These are phyloP conservation scores for Sepiola atlantica DNA, from an alignment of 2,888 invertebrate species.

Conservation along the genomic window DNA sequence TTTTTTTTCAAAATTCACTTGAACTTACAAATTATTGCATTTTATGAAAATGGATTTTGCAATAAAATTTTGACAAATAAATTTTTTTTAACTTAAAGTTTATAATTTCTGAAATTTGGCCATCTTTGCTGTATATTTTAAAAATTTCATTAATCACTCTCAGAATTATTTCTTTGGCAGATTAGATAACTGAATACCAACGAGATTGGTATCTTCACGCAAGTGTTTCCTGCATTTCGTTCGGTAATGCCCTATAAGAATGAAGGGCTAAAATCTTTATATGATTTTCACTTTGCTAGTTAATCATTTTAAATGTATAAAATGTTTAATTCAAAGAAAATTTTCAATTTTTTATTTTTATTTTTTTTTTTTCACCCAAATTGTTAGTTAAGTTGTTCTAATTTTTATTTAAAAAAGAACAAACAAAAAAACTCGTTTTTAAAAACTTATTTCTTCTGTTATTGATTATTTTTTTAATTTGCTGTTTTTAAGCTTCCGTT, in stretches of 20 bases:
- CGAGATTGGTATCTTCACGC: conserved; percentile 43
- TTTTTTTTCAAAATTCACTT: not conserved
- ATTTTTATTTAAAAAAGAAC: not conserved
- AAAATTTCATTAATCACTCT: conserved; percentile 44
- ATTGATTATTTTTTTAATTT: not conserved
- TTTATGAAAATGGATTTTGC: conserved; percentile 6
- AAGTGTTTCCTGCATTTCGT: conserved; percentile 41
- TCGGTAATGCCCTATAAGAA: conserved; percentile 34
- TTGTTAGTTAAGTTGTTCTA: not conserved
- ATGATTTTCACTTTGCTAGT: not conserved
- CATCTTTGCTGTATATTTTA: conserved; percentile 40
- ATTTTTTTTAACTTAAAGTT: conserved; percentile 1
- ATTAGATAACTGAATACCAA: conserved; percentile 46
- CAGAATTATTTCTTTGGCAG: conserved; percentile 47
- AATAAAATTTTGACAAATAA: not conserved
- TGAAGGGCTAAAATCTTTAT: not conserved
- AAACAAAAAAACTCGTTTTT: not conserved
- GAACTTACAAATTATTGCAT: not conserved
- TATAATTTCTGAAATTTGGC: conserved; percentile 45
- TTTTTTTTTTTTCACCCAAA: not conserved
- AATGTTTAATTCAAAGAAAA: not conserved
- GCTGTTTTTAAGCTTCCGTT: not conserved
- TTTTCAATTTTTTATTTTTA: not conserved
- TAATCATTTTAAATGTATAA: not conserved
- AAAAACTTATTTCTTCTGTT: not conserved